Conservation (phyloP, 2,797 vertebrate species). For the Lateolabrax maculatus region DNA sequence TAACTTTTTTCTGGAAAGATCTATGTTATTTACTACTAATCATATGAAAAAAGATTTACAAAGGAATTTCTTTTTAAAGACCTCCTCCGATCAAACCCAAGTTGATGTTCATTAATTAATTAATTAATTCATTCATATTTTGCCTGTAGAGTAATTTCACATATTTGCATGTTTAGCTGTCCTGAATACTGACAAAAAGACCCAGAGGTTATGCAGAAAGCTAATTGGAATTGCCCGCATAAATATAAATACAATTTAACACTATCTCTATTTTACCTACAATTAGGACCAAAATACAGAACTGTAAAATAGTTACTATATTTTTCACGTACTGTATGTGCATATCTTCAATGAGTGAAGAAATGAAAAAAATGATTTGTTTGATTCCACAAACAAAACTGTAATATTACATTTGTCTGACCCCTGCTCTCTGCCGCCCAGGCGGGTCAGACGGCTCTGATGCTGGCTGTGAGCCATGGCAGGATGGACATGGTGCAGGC, state of each 20-base stretch:
- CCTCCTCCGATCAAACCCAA: not conserved
- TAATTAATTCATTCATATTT: not conserved
- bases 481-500: conserved; percentile 95
- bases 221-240: not conserved
- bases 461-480: conserved; percentile 97
- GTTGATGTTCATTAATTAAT: not conserved
- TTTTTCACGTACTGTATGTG: not conserved
- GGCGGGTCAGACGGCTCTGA: conserved; percentile 98
- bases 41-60: not conserved
- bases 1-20: not conserved
- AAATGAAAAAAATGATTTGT: not conserved
- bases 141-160: not conserved
- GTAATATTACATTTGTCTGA: not conserved
- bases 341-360: not conserved
- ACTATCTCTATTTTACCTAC: not conserved
- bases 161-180: not conserved
- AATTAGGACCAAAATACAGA: not conserved
- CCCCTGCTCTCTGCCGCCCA: conserved; percentile 52
- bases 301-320: too few relatives aligned
- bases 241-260: too few relatives aligned
- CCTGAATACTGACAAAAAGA: not conserved
- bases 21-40: not conserved
- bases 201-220: not conserved
- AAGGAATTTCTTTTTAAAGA: not conserved
- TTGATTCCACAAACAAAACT: not conserved